Conservation (phyloP, 2,113 vertebrate species). For the Platichthys stellatus region DNA sequence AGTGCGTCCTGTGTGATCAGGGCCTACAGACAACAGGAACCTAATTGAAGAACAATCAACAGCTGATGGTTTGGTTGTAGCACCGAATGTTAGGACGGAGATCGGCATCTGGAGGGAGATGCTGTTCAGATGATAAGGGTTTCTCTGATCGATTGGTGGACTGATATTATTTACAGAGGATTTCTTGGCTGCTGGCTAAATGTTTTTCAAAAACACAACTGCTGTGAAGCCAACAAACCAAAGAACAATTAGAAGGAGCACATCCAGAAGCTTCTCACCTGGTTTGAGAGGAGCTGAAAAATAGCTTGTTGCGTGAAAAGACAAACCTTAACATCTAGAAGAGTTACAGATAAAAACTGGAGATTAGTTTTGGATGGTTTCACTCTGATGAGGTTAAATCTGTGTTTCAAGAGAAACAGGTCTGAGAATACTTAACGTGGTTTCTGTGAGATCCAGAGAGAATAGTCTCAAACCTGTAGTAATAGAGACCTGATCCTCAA, state of each 20-base stretch:
- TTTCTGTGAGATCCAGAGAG: too few relatives aligned
- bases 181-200: not conserved
- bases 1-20: slow-evolving; percentile 26
- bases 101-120: not conserved
- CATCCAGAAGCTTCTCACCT: too few relatives aligned
- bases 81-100: slow-evolving; percentile 47
- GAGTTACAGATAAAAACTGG: not conserved
- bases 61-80: slow-evolving; percentile 10
- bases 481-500: too few relatives aligned
- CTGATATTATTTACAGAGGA: not conserved
- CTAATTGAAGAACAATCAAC: not conserved
- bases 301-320: too few relatives aligned
- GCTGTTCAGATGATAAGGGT: not conserved
- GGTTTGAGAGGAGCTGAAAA: too few relatives aligned
- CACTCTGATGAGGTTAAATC: not conserved
- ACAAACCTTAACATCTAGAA: too few relatives aligned
- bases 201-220: not conserved
- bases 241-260: not conserved
- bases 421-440: too few relatives aligned
- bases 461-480: too few relatives aligned
- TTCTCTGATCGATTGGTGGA: not conserved
- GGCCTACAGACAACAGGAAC: not conserved
- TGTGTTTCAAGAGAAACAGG: too few relatives aligned
- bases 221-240: too few relatives aligned
- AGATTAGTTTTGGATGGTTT: not conserved